Evolutionary conservation across 2,113 vertebrate genomes (phyloP).

Genomic region (Dendropsophus ebraccatus): DNA sequence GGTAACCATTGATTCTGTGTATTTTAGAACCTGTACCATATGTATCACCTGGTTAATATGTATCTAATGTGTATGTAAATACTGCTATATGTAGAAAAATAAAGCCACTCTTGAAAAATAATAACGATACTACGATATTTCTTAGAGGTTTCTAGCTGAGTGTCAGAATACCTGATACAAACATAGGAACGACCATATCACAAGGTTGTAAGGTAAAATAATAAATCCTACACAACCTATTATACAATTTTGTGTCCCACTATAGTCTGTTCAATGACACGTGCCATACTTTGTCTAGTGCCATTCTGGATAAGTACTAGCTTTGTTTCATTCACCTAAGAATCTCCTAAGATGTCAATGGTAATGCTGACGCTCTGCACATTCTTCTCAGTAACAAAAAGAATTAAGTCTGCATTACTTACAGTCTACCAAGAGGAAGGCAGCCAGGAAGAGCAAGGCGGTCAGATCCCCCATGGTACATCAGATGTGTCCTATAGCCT

Average conservation of each 20-base stretch:
- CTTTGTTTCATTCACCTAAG: neutral
- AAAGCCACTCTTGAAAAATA: neutral
- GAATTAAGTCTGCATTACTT: constrained; percentile 34
- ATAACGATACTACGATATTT: neutral
- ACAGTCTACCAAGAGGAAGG: constrained; percentile 31
- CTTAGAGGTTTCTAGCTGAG: too few relatives aligned
- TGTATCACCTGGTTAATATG: neutral
- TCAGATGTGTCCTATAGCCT: neutral
- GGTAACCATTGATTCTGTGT: neutral
- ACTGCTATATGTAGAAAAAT: neutral
- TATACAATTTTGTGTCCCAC: neutral
- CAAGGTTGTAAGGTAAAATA: neutral
- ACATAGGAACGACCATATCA: neutral
- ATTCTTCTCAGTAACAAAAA: neutral
- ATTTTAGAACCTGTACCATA: neutral
- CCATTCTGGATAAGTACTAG: neutral
- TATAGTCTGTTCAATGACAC: neutral
- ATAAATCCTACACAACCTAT: neutral
- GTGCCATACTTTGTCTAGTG: neutral
- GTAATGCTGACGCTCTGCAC: neutral
- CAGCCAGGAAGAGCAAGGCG: constrained; percentile 13
- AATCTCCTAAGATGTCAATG: neutral
- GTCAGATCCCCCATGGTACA: constrained; percentile 38
- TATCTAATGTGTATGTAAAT: neutral
- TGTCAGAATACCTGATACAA: neutral